phyloP scores from a whole-genome alignment of 2,888 invertebrate genomes.

The Stenolophus ochropezus region DNA sequence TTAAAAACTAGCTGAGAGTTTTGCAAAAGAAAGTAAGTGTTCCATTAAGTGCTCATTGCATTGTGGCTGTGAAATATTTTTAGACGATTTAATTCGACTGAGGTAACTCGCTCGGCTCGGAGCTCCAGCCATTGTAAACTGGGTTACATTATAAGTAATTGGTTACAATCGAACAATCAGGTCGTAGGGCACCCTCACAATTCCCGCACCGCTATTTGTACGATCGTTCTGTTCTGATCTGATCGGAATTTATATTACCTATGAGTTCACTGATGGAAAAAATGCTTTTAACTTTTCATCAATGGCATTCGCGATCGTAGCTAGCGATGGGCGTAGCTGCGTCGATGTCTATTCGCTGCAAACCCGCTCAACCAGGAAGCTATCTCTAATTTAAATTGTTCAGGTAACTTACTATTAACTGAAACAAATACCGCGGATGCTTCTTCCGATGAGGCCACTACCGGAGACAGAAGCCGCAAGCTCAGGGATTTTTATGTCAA shows the following conservation, averaged over 20 bases:
- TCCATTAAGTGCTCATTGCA: not conserved
- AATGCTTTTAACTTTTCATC: conserved; percentile 60
- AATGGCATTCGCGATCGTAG: conserved; percentile 44
- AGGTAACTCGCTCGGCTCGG: not conserved
- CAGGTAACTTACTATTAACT: conserved; percentile 33
- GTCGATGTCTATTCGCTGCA: conserved; percentile 6
- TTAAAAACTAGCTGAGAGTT: not conserved
- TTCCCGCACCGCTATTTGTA: conserved; percentile 53
- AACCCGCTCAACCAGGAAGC: conserved; percentile 3
- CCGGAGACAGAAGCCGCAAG: not conserved
- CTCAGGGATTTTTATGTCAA: not conserved
- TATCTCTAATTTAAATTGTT: conserved; percentile 46
- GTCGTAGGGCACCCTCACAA: conserved; percentile 16
- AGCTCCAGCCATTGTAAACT: conserved; percentile 43
- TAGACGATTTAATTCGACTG: conserved; percentile 46
- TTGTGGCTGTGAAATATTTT: conserved; percentile 42
- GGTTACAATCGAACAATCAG: conserved; percentile 57
- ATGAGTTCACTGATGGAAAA: conserved; percentile 58
- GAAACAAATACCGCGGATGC: conserved; percentile 17
- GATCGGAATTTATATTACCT: conserved; percentile 60
- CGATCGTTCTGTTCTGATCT: conserved; percentile 58
- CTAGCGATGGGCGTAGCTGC: not conserved
- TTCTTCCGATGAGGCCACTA: not conserved
- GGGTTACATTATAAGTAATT: conserved; percentile 58
- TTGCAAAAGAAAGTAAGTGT: not conserved